phyloP scores from a whole-genome alignment of 2,797 vertebrate species.

The Anabas testudineus region DNA sequence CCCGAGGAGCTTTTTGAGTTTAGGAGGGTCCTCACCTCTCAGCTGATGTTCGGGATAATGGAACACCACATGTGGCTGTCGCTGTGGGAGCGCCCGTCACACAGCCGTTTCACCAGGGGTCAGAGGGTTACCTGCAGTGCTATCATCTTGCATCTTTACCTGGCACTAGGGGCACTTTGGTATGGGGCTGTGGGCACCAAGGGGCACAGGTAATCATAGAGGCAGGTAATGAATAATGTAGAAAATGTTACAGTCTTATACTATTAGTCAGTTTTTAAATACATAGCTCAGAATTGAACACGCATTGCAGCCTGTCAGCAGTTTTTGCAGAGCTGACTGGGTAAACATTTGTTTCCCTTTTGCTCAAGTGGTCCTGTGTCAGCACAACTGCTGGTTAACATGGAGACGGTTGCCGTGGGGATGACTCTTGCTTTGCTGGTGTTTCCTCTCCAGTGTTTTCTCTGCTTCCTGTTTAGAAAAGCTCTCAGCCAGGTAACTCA shows the following conservation, averaged over 20 bases:
- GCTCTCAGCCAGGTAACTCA: constrained; percentile 75
- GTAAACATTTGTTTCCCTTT: constrained; percentile 2
- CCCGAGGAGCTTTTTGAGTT: constrained; percentile 84
- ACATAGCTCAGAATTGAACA: not conserved
- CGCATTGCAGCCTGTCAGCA: not conserved
- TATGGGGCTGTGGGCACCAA: constrained; percentile 80
- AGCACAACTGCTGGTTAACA: constrained; percentile 64
- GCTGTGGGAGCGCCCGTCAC: constrained; percentile 82
- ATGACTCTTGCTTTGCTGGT: constrained; percentile 78
- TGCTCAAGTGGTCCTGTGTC: constrained; percentile 75
- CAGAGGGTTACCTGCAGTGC: constrained; percentile 85
- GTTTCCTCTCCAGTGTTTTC: constrained; percentile 84
- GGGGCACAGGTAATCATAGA: constrained; percentile 69
- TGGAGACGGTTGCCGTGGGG: constrained; percentile 81
- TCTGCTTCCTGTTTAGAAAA: constrained; percentile 84
- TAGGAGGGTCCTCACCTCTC: constrained; percentile 77
- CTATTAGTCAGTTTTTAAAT: too few relatives aligned
- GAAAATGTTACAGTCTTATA: not conserved
- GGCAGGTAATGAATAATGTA: not conserved
- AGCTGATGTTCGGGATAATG: constrained; percentile 81
- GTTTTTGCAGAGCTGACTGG: not conserved
- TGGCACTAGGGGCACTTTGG: constrained; percentile 84
- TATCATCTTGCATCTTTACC: constrained; percentile 82
- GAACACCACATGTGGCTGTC: constrained; percentile 88
- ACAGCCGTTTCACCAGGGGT: constrained; percentile 83